A percentile compares a stretch with the other conserved stretches of the same genome.
These are phyloP conservation scores for honey bee (Apis mellifera) DNA, from an alignment of 1,140 invertebrate species.

Conservation along the genomic window DNA sequence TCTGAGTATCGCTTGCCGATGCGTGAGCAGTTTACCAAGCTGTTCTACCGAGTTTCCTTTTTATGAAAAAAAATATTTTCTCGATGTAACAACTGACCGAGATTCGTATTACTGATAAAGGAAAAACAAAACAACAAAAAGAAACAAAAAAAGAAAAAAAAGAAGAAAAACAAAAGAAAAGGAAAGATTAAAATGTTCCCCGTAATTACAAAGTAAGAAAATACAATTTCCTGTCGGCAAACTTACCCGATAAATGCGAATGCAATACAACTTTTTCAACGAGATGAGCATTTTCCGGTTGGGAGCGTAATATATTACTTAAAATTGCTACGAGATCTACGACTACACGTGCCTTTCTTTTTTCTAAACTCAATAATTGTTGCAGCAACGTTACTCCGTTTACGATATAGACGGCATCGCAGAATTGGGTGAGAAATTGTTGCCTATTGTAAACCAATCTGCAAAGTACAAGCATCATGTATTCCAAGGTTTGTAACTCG, in stretches of 20 bases:
- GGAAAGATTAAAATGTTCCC: too few relatives aligned
- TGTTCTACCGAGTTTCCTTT: slow-evolving; percentile 77
- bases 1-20: slow-evolving; percentile 83
- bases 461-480: slow-evolving; percentile 86
- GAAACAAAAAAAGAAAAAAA: slow-evolving; percentile 6
- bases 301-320: slow-evolving; percentile 87
- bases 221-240: neutral
- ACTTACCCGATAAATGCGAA: slow-evolving; percentile 58
- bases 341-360: slow-evolving; percentile 83
- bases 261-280: slow-evolving; percentile 86
- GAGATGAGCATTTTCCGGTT: slow-evolving; percentile 88
- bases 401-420: slow-evolving; percentile 87
- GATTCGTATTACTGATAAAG: neutral
- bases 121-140: slow-evolving; percentile 5
- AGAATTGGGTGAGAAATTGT: slow-evolving; percentile 89
- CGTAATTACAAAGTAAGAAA: too few relatives aligned
- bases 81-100: neutral
- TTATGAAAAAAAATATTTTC: slow-evolving; percentile 13
- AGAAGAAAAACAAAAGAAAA: too few relatives aligned
- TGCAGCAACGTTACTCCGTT: slow-evolving; percentile 79
- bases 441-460: slow-evolving; percentile 87
- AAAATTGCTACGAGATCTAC: slow-evolving; percentile 87
- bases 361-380: slow-evolving; percentile 82
- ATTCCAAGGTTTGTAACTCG: slow-evolving; percentile 85
- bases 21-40: slow-evolving; percentile 83